phyloP scores from a whole-genome alignment of 2,113 vertebrate species.

The Vicugna pacos region DNA sequence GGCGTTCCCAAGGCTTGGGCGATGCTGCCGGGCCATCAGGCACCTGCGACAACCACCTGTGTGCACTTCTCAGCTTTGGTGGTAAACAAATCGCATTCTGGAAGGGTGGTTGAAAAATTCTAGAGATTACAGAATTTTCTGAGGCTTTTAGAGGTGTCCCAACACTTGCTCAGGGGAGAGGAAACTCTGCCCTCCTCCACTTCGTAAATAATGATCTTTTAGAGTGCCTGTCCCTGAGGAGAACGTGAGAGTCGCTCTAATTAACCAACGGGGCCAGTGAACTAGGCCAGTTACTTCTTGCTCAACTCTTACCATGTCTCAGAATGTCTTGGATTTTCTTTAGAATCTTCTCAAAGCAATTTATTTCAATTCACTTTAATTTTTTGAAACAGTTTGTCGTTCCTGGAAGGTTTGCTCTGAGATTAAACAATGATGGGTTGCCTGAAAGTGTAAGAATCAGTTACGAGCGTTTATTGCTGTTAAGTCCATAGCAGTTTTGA shows the following conservation, averaged over 20 bases:
- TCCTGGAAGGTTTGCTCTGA: not conserved
- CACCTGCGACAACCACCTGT: not conserved
- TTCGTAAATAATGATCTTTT: not conserved
- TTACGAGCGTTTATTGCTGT: not conserved
- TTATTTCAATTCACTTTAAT: not conserved
- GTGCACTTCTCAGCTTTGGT: not conserved
- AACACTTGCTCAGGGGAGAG: not conserved
- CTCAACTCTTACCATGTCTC: not conserved
- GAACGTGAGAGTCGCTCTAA: not conserved
- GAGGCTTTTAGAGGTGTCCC: not conserved
- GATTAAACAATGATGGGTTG: not conserved
- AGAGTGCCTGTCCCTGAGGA: not conserved
- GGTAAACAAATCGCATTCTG: not conserved
- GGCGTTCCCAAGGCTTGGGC: not conserved
- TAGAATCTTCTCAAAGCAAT: not conserved
- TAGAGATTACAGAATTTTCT: not conserved
- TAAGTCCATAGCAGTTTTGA: not conserved
- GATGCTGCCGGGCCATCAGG: not conserved
- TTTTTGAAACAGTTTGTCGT: not conserved
- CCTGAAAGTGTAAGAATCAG: not conserved
- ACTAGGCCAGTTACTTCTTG: not conserved
- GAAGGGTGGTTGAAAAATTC: not conserved
- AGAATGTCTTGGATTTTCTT: not conserved
- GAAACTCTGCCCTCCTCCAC: not conserved
- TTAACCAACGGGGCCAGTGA: not conserved